Percentiles rank a stretch among this genome's conserved stretches.
Conservation (phyloP, 64 coral and sea anemone species). For the Pocillopora damicornis region DNA sequence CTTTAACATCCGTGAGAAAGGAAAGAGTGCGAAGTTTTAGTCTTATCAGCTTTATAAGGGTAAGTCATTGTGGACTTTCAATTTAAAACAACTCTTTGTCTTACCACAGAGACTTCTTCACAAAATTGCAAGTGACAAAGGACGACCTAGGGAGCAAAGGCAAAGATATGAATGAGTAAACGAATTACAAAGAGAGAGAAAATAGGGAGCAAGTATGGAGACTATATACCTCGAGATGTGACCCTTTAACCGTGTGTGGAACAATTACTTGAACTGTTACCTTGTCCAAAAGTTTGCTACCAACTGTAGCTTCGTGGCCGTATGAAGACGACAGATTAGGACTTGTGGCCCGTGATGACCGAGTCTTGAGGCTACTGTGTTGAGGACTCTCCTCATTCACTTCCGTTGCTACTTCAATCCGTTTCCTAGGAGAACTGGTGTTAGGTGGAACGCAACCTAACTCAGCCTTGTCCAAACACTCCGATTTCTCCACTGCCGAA, state of each 20-base stretch:
- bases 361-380: slow-evolving; percentile 23
- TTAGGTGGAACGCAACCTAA: not conserved
- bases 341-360: slow-evolving; percentile 57
- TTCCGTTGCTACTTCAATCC: slow-evolving; percentile 9
- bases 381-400: slow-evolving; percentile 1
- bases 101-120: slow-evolving; percentile 56
- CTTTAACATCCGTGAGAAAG: too few relatives aligned
- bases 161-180: not conserved
- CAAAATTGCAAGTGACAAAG: slow-evolving; percentile 59
- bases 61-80: not conserved
- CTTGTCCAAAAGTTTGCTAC: slow-evolving; percentile 82
- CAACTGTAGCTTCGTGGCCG: slow-evolving; percentile 73
- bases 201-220: not conserved
- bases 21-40: too few relatives aligned
- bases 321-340: slow-evolving; percentile 77
- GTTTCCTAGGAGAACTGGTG: slow-evolving; percentile 19
- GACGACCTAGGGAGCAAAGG: slow-evolving; percentile 32
- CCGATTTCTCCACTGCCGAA: not conserved
- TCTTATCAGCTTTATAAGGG: not conserved
- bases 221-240: too few relatives aligned
- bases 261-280: slow-evolving; percentile 18
- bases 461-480: not conserved
- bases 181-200: not conserved
- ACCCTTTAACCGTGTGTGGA: too few relatives aligned
- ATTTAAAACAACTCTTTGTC: not conserved